Evolutionary conservation across 2,113 vertebrate species (phyloP).

Genomic region (Calypte anna): DNA sequence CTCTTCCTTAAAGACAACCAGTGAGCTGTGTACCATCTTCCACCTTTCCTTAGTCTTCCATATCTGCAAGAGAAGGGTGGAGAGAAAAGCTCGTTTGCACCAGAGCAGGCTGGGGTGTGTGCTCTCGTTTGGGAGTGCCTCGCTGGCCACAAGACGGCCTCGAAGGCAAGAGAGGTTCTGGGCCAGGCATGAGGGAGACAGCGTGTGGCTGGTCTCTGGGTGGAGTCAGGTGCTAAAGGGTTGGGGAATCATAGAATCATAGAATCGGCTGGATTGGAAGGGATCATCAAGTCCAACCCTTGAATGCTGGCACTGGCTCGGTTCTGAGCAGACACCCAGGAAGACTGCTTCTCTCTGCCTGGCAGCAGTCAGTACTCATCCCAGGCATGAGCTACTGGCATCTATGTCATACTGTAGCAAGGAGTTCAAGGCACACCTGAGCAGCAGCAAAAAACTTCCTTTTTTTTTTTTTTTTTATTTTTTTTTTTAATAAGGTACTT

Average conservation of each 20-base stretch:
- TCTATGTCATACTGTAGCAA: conserved; percentile 4
- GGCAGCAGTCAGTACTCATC: neutral
- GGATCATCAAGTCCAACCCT: too few species aligned
- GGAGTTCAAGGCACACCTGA: neutral
- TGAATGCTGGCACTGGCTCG: neutral
- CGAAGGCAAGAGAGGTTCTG: neutral
- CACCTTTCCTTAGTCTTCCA: neutral
- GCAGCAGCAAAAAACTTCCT: neutral
- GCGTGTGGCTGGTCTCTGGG: neutral
- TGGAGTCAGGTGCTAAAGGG: neutral
- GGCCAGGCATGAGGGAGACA: neutral
- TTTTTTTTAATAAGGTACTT: neutral
- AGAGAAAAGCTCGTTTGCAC: neutral
- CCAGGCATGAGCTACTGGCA: neutral
- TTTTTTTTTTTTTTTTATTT: too few species aligned
- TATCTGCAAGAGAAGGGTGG: neutral
- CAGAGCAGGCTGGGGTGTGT: neutral
- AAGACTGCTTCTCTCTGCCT: neutral
- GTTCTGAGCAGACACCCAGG: neutral
- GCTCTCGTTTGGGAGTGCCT: neutral
- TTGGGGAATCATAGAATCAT: neutral
- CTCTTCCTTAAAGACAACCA: neutral
- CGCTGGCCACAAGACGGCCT: neutral
- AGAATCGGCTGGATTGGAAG: too few species aligned
- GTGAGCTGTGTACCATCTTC: neutral